Evolutionary conservation across 2,113 vertebrate genomes (phyloP), one percentile per base, ranked within the genome.

Genomic region (Amazona vittata): DNA sequence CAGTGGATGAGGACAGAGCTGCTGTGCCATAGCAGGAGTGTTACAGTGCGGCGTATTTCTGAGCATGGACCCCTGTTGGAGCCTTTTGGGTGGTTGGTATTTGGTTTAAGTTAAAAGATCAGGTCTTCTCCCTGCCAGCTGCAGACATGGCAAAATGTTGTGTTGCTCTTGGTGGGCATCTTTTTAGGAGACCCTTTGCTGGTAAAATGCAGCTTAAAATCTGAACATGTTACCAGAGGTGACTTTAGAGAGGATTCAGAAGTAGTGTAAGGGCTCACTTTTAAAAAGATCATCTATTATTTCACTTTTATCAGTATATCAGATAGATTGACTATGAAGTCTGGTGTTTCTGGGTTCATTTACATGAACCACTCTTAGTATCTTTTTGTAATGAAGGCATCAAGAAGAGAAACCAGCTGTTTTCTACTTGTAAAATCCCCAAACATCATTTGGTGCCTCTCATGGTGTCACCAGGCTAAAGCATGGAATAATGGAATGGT

Each of bases 11-110:
- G 44, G 35, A 39, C 29, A 41, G 65, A 68, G 69, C 35, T 77
- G 65, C 46, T 5, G 0, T 11, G 4, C 29, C 1, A 0, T 55
- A 89, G 69, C 6, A 13, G 31, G 60, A 59, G 7, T 2, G 17
- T 62, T 59, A 21, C 64, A 60, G 55, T 1, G 0, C 0, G 0
- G 13, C 2, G 2, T 11, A 10, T 37, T 70, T 53, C 19, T 0
- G 2, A 71, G 55, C 28, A 44, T 0, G 59, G 50, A 16, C 0
- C 0, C 64, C n/a, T 63, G 8, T 29, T 7, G 15, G 33, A 81
- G 35, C 28, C 29, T 67, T 90, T 46, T 68, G 46, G 5, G 50
- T 80, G 41, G 2, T 2, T 63, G 46, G 13, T 25, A 35, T 63
- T 89, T 70, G n/a, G 41, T 83, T 91, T 59, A 15, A 82, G 44